A percentile compares a stretch with the other conserved stretches of the same genome.
Conservation (phyloP, 1,140 invertebrate genomes). For the Laupala kohalensis region DNA sequence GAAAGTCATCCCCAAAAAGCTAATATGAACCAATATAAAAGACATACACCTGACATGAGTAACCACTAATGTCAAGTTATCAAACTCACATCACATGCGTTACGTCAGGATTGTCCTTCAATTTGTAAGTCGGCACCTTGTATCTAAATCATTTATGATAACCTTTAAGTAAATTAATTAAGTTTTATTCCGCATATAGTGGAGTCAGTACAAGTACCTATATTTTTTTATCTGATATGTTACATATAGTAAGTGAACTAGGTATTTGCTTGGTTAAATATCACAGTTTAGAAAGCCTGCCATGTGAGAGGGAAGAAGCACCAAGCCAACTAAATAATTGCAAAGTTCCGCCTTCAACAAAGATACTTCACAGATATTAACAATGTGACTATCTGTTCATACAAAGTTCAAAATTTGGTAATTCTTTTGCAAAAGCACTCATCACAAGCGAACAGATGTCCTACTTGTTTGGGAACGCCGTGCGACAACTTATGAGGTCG, state of each 20-base stretch:
- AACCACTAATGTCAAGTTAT: conserved; percentile 13
- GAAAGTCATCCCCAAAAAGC: too few relatives aligned
- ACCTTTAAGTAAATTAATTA: not conserved
- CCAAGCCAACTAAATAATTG: conserved; percentile 1
- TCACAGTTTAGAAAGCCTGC: conserved; percentile 8
- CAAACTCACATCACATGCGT: conserved; percentile 10
- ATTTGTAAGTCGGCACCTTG: not conserved
- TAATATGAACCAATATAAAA: too few relatives aligned
- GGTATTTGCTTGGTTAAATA: conserved; percentile 4
- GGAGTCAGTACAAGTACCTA: not conserved
- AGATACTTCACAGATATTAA: not conserved
- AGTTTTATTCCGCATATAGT: not conserved
- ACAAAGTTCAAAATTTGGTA: too few relatives aligned
- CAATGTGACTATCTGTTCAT: too few relatives aligned
- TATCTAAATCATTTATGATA: conserved; percentile 2
- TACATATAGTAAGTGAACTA: not conserved
- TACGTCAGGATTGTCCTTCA: conserved; percentile 12
- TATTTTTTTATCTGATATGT: not conserved
- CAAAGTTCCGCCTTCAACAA: not conserved
- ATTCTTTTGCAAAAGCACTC: too few relatives aligned
- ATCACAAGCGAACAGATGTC: too few relatives aligned
- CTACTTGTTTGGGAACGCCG: too few relatives aligned
- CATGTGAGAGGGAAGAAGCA: conserved; percentile 4
- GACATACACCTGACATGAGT: too few relatives aligned
- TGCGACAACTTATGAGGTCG: too few relatives aligned